phyloP scores from a whole-genome alignment of 2,888 invertebrate species.

The Macrostomum cliftonense region DNA sequence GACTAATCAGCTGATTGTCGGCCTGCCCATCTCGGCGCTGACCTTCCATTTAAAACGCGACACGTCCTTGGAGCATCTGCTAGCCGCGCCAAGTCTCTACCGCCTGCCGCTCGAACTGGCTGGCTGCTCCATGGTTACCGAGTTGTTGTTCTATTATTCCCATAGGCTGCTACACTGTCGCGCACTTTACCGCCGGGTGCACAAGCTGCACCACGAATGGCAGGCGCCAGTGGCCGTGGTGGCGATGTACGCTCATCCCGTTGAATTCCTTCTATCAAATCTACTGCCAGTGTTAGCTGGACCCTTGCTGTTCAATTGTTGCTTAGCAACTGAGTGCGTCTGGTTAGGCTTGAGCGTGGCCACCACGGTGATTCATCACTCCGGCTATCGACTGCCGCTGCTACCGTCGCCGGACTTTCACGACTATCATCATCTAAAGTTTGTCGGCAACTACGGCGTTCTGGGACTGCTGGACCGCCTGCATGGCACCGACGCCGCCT shows the following conservation, averaged over 20 bases:
- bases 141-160: slow-evolving; percentile 63
- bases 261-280: slow-evolving; percentile 56
- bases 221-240: slow-evolving; percentile 66
- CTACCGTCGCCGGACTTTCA: slow-evolving; percentile 67
- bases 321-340: slow-evolving; percentile 42
- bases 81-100: too few relatives aligned
- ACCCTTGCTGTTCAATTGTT: slow-evolving; percentile 46
- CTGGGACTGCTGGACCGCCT: slow-evolving; percentile 59
- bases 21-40: too few relatives aligned
- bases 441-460: slow-evolving; percentile 55
- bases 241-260: slow-evolving; percentile 59
- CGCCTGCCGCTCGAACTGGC: slow-evolving; percentile 44
- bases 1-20: too few relatives aligned
- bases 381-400: slow-evolving; percentile 66
- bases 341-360: slow-evolving; percentile 61
- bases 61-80: too few relatives aligned
- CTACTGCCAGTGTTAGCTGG: slow-evolving; percentile 53
- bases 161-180: slow-evolving; percentile 53
- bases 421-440: slow-evolving; percentile 38
- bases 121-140: slow-evolving; percentile 55
- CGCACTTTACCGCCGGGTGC: slow-evolving; percentile 56
- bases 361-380: slow-evolving; percentile 60
- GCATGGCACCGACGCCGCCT: slow-evolving; percentile 60
- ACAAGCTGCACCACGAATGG: slow-evolving; percentile 72
- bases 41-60: too few relatives aligned